Conservation (phyloP, 1,140 invertebrate genomes). For the Dendroctonus valens region DNA sequence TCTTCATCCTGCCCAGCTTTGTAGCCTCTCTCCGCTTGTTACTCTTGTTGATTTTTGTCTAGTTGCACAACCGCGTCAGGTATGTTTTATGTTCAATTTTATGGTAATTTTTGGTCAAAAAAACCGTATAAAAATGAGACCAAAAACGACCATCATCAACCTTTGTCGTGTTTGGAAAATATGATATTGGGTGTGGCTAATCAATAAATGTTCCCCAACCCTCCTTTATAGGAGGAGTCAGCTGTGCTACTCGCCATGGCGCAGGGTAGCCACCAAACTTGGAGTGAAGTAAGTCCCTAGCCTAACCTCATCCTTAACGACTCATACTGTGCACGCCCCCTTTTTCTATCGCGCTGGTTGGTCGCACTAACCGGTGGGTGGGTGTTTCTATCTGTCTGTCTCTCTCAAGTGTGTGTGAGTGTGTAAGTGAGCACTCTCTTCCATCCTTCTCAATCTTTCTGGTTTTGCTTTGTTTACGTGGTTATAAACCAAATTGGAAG, state of each 20-base stretch:
- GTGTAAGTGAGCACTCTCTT: no score
- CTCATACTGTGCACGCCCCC: no score
- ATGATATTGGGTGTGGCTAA: conserved; percentile 46
- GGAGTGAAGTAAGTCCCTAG: conserved; percentile 85
- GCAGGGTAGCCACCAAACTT: conserved; percentile 85
- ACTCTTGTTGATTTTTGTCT: conserved; percentile 20
- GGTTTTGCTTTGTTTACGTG: no score
- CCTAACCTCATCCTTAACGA: conserved; percentile 34
- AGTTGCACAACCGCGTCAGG: conserved; percentile 26
- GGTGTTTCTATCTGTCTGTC: no score
- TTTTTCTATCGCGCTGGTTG: no score
- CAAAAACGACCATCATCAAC: background rate
- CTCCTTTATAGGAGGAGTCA: conserved; percentile 61
- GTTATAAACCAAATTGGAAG: no score
- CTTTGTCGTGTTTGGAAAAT: conserved; percentile 15
- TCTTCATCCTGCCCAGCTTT: conserved; percentile 36
- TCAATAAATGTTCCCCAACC: conserved; percentile 50
- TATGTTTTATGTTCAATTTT: conserved; percentile 20
- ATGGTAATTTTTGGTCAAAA: conserved; percentile 8
- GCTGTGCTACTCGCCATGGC: conserved; percentile 83
- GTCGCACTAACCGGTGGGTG: no score
- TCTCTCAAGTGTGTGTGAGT: no score
- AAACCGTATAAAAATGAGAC: background rate
- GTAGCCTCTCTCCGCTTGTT: conserved; percentile 38
- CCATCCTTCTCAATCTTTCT: no score